Evolutionary conservation across 2,888 invertebrate species (phyloP).

Genomic region (Phytoseiulus persimilis): DNA sequence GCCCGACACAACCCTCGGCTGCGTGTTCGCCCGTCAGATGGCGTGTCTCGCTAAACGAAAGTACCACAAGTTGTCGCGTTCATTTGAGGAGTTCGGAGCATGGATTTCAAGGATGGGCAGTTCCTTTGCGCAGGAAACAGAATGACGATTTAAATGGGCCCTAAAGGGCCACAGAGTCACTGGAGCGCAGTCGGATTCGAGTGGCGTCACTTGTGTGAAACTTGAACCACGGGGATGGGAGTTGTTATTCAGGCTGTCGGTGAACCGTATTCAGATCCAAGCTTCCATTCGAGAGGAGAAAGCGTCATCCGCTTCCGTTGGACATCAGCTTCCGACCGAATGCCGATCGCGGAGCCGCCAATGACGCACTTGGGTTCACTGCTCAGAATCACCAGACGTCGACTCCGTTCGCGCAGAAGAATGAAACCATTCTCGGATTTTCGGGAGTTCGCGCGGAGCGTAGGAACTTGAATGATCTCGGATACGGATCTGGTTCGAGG

Average conservation of each 20-base stretch:
- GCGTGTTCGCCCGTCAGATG: not conserved
- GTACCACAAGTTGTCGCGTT: not conserved
- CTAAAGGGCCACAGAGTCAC: not conserved
- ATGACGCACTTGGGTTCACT: too few relatives aligned
- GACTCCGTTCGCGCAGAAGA: too few relatives aligned
- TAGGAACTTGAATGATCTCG: too few relatives aligned
- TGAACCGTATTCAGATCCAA: not conserved
- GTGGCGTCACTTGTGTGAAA: not conserved
- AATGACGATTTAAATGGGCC: not conserved
- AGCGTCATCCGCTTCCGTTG: not conserved
- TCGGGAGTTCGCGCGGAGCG: too few relatives aligned
- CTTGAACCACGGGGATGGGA: not conserved
- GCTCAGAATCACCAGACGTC: too few relatives aligned
- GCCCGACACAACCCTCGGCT: not conserved
- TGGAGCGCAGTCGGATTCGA: not conserved
- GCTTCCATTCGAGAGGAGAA: not conserved
- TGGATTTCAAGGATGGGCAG: too few relatives aligned
- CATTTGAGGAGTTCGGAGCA: not conserved
- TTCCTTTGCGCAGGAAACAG: not conserved
- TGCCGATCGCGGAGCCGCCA: too few relatives aligned
- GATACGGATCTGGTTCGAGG: too few relatives aligned
- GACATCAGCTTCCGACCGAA: not conserved
- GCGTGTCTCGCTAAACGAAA: not conserved
- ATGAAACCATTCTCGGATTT: too few relatives aligned
- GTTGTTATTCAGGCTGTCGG: not conserved